phyloP scores from a whole-genome alignment of 2,797 vertebrate genomes.

The Anabas testudineus region DNA sequence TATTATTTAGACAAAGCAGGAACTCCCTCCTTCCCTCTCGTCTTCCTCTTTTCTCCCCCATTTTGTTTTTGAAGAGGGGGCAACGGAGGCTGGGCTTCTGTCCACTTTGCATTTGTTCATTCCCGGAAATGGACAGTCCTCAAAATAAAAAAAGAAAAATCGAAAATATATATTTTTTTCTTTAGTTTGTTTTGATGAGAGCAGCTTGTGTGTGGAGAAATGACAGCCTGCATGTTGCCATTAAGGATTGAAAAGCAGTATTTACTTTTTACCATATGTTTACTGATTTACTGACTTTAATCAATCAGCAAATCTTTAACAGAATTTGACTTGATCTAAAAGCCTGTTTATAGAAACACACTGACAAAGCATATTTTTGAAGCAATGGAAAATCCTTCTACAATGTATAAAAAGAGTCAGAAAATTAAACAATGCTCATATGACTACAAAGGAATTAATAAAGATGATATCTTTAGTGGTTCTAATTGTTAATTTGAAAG shows the following conservation, averaged over 20 bases:
- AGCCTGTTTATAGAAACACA: background rate
- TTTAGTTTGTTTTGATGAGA: no score
- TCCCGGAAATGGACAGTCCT: slow-evolving; percentile 3
- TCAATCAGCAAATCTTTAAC: background rate
- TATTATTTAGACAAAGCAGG: slow-evolving; percentile 63
- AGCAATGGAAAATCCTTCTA: background rate
- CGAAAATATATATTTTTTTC: background rate
- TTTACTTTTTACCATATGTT: background rate
- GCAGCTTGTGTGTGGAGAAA: no score
- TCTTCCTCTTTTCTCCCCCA: slow-evolving; percentile 59
- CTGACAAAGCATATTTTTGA: background rate
- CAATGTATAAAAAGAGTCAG: no score
- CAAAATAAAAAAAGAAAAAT: background rate
- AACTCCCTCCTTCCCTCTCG: slow-evolving; percentile 44
- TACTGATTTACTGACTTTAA: background rate
- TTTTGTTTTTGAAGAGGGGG: slow-evolving; percentile 58
- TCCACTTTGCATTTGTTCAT: slow-evolving; percentile 17
- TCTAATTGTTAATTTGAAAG: no score
- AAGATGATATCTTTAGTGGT: no score
- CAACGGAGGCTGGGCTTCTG: slow-evolving; percentile 17
- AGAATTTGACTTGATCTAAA: background rate
- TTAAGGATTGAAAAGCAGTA: background rate
- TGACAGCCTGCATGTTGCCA: background rate
- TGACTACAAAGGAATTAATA: background rate
- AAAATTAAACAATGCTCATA: background rate